Base-by-base conservation (phyloP, 2,888 invertebrate species). In the Leptinotarsa haldemani region DNA sequence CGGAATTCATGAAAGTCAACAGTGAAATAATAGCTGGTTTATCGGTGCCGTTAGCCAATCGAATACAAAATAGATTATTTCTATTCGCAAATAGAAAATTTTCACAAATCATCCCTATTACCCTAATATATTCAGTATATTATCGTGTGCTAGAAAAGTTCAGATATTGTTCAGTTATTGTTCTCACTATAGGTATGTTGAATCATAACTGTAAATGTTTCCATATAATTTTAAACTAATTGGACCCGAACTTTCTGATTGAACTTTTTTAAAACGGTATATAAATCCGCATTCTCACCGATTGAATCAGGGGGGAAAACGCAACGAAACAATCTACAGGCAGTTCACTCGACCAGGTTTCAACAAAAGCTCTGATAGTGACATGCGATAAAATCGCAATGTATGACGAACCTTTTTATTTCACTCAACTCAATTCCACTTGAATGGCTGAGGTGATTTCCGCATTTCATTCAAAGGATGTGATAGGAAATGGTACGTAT, bases 321-420 rank as follows among this genome's bases (percentile, higher is more conserved):
- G 16, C 40, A 61, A 61, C 40, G n/a, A 30, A n/a, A 61, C 30
- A 61, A 61, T 61, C n/a, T 25, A 40, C 25, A 30, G 30, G 30
- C 61, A 15, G 5, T 16, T 61, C 25, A 15, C 30, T 61, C 30
- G 16, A 16, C 30, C 4, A 18, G 22, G 61, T 61, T 61, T 25
- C 1, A 61, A 30, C 25, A 30, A 61, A 61, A n/a, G 16, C 13
- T n/a, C 4, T 30, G 25, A 61, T 61, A 30, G 61, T 30, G 12
- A 30, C 40, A 40, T 61, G 61, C 40, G 61, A 61, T 61, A 40
- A 61, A 30, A n/a, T n/a, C 61, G 40, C 25, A 30, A 61, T 61
- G 5, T 30, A 61, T 61, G 40, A 30, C 61, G n/a, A 61, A 30
- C 61, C 30, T 20, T 18, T 61, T 61, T 40, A 61, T 40, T n/a